phyloP scores from a whole-genome alignment of 1,140 invertebrate species.

The Leucophenga varia region DNA sequence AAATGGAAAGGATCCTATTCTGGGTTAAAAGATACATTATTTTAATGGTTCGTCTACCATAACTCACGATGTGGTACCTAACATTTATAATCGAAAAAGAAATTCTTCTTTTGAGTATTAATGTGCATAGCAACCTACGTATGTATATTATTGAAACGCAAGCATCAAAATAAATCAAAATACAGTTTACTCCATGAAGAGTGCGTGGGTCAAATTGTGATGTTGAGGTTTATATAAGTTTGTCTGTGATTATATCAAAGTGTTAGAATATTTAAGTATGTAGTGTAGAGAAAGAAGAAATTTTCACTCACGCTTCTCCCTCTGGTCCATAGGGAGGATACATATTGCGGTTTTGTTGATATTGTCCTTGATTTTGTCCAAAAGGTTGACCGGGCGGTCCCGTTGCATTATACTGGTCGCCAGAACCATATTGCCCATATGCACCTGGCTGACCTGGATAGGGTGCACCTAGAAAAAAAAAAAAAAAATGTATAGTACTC shows the following conservation, averaged over 20 bases:
- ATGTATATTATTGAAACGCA: too few species aligned
- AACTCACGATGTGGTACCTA: too few species aligned
- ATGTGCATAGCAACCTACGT: too few species aligned
- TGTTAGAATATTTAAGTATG: too few species aligned
- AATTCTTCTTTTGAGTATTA: too few species aligned
- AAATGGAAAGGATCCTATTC: too few species aligned
- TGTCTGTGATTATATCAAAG: slow-evolving; percentile 11
- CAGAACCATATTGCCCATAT: slow-evolving; percentile 55
- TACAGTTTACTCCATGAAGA: slow-evolving; percentile 1
- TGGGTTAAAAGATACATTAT: too few species aligned
- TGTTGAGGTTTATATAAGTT: slow-evolving; percentile 15
- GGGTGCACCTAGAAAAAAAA: slow-evolving; percentile 41
- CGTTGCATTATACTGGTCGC: slow-evolving; percentile 58
- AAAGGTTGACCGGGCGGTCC: slow-evolving; percentile 59
- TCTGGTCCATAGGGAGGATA: slow-evolving; percentile 75
- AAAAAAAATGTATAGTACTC: background rate
- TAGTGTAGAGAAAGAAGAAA: slow-evolving; percentile 17
- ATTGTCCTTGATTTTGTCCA: slow-evolving; percentile 66
- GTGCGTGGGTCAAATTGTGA: slow-evolving; percentile 8
- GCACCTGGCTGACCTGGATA: slow-evolving; percentile 60
- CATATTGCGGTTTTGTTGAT: slow-evolving; percentile 69
- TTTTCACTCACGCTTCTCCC: slow-evolving; percentile 54
- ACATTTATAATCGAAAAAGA: too few species aligned
- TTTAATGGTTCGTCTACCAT: too few species aligned
- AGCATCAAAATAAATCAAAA: slow-evolving; percentile 22